Evolutionary conservation across 2,797 vertebrate species (phyloP).

Genomic region (Amniataba percoides): DNA sequence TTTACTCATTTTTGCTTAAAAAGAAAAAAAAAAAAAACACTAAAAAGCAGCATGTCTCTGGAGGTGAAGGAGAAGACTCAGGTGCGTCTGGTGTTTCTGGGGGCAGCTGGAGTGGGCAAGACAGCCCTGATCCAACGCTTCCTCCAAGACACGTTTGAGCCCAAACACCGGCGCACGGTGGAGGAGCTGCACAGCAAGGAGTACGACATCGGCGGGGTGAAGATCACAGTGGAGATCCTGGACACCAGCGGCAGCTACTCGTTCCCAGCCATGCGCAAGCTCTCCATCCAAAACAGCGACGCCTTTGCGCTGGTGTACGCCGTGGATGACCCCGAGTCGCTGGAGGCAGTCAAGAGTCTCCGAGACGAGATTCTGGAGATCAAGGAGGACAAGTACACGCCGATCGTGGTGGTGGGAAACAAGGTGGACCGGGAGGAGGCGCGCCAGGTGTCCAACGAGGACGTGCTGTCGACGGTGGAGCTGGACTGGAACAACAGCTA

Average conservation of each 20-base stretch:
- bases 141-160: constrained; percentile 91
- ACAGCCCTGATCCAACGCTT: constrained; percentile 92
- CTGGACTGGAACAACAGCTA: constrained; percentile 93
- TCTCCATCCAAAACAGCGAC: constrained; percentile 92
- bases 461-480: constrained; percentile 89
- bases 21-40: background rate
- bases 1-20: background rate
- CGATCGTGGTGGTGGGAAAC: constrained; percentile 94
- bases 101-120: constrained; percentile 93
- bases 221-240: constrained; percentile 91
- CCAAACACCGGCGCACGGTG: constrained; percentile 91
- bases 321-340: constrained; percentile 89
- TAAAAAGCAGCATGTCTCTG: constrained; percentile 85
- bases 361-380: constrained; percentile 93
- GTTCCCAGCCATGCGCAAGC: constrained; percentile 94
- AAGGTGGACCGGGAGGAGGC: constrained; percentile 85
- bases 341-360: constrained; percentile 89
- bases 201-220: constrained; percentile 89
- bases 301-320: constrained; percentile 93
- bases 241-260: constrained; percentile 96
- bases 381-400: constrained; percentile 91
- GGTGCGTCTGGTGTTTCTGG: constrained; percentile 91
- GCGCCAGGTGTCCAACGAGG: constrained; percentile 85
- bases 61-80: constrained; percentile 92
- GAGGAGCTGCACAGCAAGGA: constrained; percentile 93